A percentile compares a stretch with the other conserved stretches of the same genome.
Conservation (phyloP, 1,140 invertebrate species). For the Drosophila lacteicornis region DNA sequence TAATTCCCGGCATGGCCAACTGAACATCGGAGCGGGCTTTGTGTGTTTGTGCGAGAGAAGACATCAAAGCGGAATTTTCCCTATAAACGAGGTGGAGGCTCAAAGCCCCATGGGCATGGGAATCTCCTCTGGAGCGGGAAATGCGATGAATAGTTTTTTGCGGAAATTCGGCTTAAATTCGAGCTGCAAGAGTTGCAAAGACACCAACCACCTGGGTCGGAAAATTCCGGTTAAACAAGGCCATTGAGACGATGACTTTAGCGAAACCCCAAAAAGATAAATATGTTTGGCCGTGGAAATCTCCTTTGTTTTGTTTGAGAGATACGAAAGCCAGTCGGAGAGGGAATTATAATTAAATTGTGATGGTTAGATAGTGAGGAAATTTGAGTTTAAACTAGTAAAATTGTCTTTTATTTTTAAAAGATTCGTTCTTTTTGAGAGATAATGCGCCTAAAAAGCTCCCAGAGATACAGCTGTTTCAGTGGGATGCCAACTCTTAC, state of each 20-base stretch:
- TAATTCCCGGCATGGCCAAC: constrained; percentile 49
- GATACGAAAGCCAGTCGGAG: neutral
- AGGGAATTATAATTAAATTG: neutral
- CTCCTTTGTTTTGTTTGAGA: neutral
- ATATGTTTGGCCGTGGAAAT: neutral
- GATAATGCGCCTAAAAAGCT: no score
- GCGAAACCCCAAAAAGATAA: neutral
- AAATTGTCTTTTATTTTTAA: neutral
- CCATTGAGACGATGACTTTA: neutral
- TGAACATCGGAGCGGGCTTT: constrained; percentile 34
- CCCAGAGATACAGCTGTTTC: no score
- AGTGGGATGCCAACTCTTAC: no score
- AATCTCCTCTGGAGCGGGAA: constrained; percentile 14
- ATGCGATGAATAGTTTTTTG: constrained; percentile 45
- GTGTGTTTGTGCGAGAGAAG: constrained; percentile 8
- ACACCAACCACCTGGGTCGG: neutral
- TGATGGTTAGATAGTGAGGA: neutral
- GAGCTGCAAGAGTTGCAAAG: constrained; percentile 28
- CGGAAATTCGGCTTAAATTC: constrained; percentile 44
- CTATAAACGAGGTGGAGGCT: constrained; percentile 20
- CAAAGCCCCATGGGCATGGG: constrained; percentile 19
- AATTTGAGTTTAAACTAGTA: neutral
- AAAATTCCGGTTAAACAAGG: neutral
- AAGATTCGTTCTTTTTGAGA: no score
- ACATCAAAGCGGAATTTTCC: constrained; percentile 47